Conservation (phyloP, 1,140 invertebrate species). For the Leucophenga varia region DNA sequence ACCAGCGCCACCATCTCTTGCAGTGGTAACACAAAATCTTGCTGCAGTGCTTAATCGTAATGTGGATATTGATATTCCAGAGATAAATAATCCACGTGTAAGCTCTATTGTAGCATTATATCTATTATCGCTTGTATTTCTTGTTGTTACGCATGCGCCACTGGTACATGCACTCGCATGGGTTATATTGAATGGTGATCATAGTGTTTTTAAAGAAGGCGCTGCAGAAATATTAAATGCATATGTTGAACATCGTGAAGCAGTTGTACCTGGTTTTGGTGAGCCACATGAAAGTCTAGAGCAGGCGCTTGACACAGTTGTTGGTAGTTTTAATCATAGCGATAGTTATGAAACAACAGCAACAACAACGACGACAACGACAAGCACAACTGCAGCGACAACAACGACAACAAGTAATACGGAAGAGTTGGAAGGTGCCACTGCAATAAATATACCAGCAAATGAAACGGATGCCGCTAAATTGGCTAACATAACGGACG, state of each 20-base stretch:
- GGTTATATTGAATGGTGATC: constrained; percentile 81
- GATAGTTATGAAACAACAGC: not conserved
- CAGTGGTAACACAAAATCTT: constrained; percentile 63
- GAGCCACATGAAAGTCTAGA: constrained; percentile 66
- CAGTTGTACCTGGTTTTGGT: constrained; percentile 54
- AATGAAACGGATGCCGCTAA: constrained; percentile 18
- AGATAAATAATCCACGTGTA: constrained; percentile 68
- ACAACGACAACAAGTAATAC: not conserved
- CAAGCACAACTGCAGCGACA: constrained; percentile 29
- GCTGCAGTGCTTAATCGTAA: constrained; percentile 64
- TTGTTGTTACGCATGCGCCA: constrained; percentile 87
- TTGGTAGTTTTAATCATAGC: no score
- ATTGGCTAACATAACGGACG: constrained; percentile 82
- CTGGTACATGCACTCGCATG: constrained; percentile 85
- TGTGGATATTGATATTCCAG: constrained; percentile 57
- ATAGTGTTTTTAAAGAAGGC: constrained; percentile 70
- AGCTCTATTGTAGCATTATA: constrained; percentile 90
- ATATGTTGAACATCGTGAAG: constrained; percentile 62
- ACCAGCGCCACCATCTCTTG: constrained; percentile 57
- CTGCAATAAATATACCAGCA: constrained; percentile 18
- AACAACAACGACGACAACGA: constrained; percentile 22
- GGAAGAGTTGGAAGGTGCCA: not conserved
- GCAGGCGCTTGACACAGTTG: constrained; percentile 61
- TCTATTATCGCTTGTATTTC: constrained; percentile 93
- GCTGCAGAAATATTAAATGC: constrained; percentile 74